These are phyloP conservation scores for Melipona beecheii DNA, from an alignment of 2,888 invertebrate genomes.

Conservation along the genomic window DNA sequence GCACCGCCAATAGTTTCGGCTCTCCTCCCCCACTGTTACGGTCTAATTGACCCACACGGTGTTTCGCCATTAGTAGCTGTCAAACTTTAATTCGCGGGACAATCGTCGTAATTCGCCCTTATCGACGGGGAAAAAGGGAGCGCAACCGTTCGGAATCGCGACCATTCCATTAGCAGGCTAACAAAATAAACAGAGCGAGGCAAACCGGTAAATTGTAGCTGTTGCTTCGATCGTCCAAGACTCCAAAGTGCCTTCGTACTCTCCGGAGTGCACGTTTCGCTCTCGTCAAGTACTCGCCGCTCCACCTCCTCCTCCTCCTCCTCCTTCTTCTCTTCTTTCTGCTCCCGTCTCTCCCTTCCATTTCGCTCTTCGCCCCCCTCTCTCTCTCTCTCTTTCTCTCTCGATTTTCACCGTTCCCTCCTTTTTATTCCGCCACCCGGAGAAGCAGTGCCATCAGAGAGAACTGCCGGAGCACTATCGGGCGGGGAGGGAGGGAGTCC, in stretches of 20 bases:
- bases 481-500: slow-evolving; percentile 30
- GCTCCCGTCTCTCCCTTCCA: slow-evolving; percentile 15
- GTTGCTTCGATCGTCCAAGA: slow-evolving; percentile 60
- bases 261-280: slow-evolving; percentile 49
- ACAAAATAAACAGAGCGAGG: slow-evolving; percentile 64
- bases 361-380: not conserved
- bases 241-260: slow-evolving; percentile 62
- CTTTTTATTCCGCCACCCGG: slow-evolving; percentile 54
- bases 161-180: slow-evolving; percentile 64
- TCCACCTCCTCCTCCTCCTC: not conserved
- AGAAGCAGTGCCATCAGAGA: slow-evolving; percentile 53
- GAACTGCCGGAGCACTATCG: slow-evolving; percentile 36
- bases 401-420: slow-evolving; percentile 16
- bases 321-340: not conserved
- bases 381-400: slow-evolving; percentile 6
- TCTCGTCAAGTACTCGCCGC: slow-evolving; percentile 52
- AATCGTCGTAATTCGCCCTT: slow-evolving; percentile 60
- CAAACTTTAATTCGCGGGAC: slow-evolving; percentile 44
- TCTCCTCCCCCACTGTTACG: too few relatives aligned
- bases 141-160: slow-evolving; percentile 51
- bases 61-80: slow-evolving; percentile 42
- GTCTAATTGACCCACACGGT: slow-evolving; percentile 31
- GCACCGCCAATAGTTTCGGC: not conserved
- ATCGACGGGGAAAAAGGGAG: slow-evolving; percentile 44
- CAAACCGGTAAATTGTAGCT: slow-evolving; percentile 64